Conservation (phyloP, 2,113 vertebrate genomes). For the Sula dactylatra region DNA sequence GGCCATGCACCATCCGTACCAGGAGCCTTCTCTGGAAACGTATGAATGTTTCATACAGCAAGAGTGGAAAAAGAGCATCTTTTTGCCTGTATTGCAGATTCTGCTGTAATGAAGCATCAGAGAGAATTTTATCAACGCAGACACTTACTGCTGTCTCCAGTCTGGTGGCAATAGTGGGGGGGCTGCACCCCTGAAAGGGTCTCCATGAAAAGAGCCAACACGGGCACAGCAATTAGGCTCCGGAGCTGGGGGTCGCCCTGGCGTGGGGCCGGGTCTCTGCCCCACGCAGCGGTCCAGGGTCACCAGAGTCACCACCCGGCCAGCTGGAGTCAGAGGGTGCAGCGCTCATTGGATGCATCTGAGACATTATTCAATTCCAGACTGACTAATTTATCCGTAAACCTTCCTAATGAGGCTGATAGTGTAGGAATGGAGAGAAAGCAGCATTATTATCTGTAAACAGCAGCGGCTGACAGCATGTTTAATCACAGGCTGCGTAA, state of each 20-base stretch:
- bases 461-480: not conserved
- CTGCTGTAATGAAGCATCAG: not conserved
- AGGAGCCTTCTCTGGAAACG: not conserved
- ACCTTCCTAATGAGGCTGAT: slow-evolving; percentile 11
- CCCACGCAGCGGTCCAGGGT: rapidly evolving
- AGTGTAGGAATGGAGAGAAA: not conserved
- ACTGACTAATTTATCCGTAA: not conserved
- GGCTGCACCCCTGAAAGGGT: not conserved
- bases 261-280: not conserved
- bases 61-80: not conserved
- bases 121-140: not conserved
- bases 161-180: not conserved
- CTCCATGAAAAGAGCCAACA: not conserved
- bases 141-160: not conserved
- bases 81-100: not conserved
- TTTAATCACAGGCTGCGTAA: slow-evolving; percentile 16
- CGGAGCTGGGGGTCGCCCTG: not conserved
- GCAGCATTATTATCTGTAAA: slow-evolving; percentile 3
- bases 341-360: not conserved
- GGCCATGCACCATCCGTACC: not conserved
- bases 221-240: not conserved
- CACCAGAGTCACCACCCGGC: not conserved
- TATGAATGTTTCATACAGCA: not conserved
- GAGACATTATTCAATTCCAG: not conserved
- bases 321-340: not conserved